These are phyloP conservation scores for Bombus sibiricus DNA, from an alignment of 1,140 invertebrate species.

Conservation along the genomic window DNA sequence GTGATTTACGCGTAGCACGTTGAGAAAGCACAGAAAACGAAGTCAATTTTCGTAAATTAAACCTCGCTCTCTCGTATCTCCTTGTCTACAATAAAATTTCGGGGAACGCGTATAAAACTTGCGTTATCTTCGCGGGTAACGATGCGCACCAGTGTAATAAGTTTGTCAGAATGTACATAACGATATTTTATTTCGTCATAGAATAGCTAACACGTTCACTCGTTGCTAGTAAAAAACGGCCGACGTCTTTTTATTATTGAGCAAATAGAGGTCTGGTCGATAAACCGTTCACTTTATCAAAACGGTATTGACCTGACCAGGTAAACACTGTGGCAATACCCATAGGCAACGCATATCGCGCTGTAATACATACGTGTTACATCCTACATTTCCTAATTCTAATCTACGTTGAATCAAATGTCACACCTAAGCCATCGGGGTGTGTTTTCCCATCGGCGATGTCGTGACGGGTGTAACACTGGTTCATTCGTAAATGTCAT, in stretches of 20 bases:
- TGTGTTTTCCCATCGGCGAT: neutral
- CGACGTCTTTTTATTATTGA: neutral
- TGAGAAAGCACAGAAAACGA: neutral
- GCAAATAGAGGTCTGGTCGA: constrained; percentile 7
- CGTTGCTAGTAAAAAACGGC: neutral
- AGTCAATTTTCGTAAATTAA: neutral
- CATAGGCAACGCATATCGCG: constrained; percentile 20
- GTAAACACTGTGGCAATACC: constrained; percentile 16
- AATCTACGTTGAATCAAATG: neutral
- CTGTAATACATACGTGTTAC: neutral
- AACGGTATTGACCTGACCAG: neutral
- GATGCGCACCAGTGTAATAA: neutral
- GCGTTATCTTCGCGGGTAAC: constrained; percentile 1
- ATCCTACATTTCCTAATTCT: neutral
- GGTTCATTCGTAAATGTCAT: constrained; percentile 25
- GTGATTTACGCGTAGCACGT: neutral
- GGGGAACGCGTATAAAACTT: neutral
- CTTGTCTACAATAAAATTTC: neutral
- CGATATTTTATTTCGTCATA: constrained; percentile 1
- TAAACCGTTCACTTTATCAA: constrained; percentile 25
- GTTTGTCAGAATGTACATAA: neutral
- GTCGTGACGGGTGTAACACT: neutral
- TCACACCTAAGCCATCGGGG: neutral
- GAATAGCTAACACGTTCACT: neutral
- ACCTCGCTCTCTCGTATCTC: neutral